Conservation (phyloP, 1,140 invertebrate genomes). For the Cardiocondyla obscurior region DNA sequence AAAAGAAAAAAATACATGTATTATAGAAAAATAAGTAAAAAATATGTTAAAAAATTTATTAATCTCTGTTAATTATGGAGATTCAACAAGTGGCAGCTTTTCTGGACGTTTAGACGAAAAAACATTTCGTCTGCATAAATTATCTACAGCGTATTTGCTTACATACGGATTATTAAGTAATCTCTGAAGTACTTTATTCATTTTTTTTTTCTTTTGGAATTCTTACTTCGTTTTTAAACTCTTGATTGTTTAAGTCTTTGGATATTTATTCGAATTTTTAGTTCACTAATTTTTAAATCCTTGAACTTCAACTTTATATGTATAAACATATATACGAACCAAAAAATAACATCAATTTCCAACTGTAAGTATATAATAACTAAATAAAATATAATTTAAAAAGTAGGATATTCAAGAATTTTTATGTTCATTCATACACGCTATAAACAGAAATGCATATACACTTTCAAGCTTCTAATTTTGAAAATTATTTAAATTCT, state of each 20-base stretch:
- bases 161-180: neutral
- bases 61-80: neutral
- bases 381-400: neutral
- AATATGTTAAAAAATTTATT: neutral
- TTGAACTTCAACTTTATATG: neutral
- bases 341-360: neutral
- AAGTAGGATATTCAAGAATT: neutral
- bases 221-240: constrained; percentile 23
- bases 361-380: neutral
- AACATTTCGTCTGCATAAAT: neutral
- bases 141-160: neutral
- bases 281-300: constrained; percentile 1
- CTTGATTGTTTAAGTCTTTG: neutral
- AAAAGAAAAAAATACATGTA: no score
- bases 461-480: neutral
- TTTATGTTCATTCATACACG: neutral
- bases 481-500: neutral
- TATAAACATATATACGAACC: neutral
- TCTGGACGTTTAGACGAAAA: neutral
- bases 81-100: neutral
- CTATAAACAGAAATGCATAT: neutral
- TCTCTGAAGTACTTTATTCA: no score
- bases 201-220: neutral
- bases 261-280: neutral
- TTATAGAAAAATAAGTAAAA: neutral